Conservation (phyloP, 2,113 vertebrate species). For the Leptocoma aspasia region DNA sequence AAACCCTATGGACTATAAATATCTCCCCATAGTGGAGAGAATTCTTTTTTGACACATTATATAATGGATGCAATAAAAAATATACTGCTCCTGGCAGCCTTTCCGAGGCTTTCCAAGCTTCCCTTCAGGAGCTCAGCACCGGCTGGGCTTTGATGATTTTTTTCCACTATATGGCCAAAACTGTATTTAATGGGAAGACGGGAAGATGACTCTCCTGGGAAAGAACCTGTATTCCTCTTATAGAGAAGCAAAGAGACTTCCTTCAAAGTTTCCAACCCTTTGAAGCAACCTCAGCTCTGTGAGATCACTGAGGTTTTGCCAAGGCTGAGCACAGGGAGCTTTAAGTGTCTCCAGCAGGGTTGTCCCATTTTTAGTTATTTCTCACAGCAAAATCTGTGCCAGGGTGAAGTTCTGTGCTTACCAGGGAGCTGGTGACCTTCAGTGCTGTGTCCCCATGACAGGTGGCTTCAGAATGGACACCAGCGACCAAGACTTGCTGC, state of each 20-base stretch:
- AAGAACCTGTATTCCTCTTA: neutral
- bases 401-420: neutral
- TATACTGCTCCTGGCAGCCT: neutral
- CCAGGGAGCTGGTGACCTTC: neutral
- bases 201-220: neutral
- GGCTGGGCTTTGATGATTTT: neutral
- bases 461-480: neutral
- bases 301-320: neutral
- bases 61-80: constrained; percentile 33
- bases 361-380: neutral
- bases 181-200: neutral
- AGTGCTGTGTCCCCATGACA: neutral
- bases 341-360: neutral
- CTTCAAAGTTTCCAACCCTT: neutral
- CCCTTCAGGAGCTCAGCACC: neutral
- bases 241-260: neutral
- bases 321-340: neutral
- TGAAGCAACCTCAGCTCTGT: neutral
- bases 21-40: neutral
- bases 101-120: neutral
- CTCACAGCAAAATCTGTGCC: neutral
- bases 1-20: neutral
- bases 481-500: neutral
- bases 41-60: constrained; percentile 18
- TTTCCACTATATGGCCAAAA: neutral